These are phyloP conservation scores for Schizotus pectinicornis DNA, from an alignment of 2,888 invertebrate species.

Conservation along the genomic window DNA sequence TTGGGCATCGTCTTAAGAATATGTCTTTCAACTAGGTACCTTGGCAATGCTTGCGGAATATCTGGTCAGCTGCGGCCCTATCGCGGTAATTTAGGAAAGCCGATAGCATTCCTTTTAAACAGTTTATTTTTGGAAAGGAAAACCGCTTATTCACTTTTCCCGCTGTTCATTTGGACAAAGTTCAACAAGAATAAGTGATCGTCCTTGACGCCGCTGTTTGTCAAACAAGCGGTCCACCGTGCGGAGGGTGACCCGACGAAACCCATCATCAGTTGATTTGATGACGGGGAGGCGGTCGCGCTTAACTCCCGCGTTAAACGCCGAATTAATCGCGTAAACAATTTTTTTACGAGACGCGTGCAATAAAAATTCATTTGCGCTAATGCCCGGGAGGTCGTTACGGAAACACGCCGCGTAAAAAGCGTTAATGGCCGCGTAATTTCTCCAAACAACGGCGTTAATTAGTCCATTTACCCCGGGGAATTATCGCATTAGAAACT, in stretches of 20 bases:
- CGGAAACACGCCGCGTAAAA: conserved; percentile 10
- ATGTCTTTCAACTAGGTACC: too few species aligned
- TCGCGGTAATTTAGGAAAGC: too few species aligned
- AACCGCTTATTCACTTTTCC: conserved; percentile 1
- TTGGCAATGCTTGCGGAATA: too few species aligned
- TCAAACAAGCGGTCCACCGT: neutral
- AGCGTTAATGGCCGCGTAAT: conserved; percentile 7
- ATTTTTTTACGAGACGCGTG: neutral
- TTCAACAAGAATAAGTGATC: neutral
- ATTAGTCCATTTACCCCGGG: conserved; percentile 18
- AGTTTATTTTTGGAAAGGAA: neutral
- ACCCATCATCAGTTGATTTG: too few species aligned
- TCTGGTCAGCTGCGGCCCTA: too few species aligned
- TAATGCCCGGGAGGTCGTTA: conserved; percentile 1
- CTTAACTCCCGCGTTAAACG: conserved; percentile 7
- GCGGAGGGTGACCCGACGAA: neutral
- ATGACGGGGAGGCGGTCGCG: neutral
- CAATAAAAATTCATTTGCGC: conserved; percentile 10
- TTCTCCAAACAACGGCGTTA: conserved; percentile 13
- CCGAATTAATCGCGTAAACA: conserved; percentile 6
- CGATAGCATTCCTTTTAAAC: too few species aligned
- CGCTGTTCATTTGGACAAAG: too few species aligned
- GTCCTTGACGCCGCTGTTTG: neutral
- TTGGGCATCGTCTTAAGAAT: too few species aligned
- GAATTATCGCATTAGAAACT: conserved; percentile 21